phyloP scores from a whole-genome alignment of 2,113 vertebrate species.

The Upupa epops region DNA sequence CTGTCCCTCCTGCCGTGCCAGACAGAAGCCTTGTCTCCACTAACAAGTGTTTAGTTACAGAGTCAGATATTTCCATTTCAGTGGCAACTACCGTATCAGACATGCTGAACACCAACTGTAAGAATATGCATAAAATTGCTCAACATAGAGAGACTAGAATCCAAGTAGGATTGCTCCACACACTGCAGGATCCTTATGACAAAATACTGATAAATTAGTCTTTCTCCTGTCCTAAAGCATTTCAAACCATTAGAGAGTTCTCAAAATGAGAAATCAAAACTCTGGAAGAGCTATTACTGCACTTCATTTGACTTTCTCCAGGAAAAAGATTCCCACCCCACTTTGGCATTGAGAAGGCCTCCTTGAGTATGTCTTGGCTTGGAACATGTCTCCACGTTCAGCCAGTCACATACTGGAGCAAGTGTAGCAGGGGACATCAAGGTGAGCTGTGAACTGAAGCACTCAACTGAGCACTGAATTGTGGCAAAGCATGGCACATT shows the following conservation, averaged over 20 bases:
- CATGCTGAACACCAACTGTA: background rate
- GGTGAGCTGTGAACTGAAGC: background rate
- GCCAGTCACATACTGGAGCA: background rate
- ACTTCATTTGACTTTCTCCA: background rate
- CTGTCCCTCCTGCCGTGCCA: accelerated
- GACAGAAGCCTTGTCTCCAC: background rate
- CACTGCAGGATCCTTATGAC: background rate
- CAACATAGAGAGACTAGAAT: background rate
- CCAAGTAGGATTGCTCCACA: no score
- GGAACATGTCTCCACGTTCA: background rate
- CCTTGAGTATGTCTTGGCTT: background rate
- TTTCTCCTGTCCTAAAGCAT: background rate
- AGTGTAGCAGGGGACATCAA: background rate
- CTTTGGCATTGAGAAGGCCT: background rate
- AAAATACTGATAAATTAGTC: background rate
- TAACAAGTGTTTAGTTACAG: background rate
- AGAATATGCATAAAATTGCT: background rate
- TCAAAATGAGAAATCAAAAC: background rate
- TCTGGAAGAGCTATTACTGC: background rate
- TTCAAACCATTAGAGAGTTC: background rate
- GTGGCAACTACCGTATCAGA: background rate
- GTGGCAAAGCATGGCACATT: background rate
- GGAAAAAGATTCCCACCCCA: background rate
- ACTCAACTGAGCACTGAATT: accelerated
- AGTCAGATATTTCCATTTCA: background rate